phyloP scores from a whole-genome alignment of 2,888 invertebrate genomes.

The Thymelicus acteon region DNA sequence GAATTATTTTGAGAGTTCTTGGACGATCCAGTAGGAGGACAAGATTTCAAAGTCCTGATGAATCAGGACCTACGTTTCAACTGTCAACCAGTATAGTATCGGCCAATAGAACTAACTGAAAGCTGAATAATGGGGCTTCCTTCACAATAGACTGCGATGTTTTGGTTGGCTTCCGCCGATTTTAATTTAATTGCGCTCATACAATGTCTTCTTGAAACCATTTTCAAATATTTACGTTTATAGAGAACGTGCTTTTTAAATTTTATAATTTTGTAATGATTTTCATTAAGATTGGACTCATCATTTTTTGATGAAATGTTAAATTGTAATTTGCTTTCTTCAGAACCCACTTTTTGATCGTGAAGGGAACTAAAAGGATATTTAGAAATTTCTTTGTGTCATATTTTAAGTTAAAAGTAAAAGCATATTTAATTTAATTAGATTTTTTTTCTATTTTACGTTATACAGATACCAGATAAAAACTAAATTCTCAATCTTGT shows the following conservation, averaged over 20 bases:
- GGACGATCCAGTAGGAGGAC: slow-evolving; percentile 15
- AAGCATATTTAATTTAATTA: no score
- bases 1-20: background rate
- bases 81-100: slow-evolving; percentile 48
- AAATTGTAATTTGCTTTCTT: no score
- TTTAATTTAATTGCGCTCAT: slow-evolving; percentile 19
- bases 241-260: background rate
- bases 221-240: background rate
- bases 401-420: no score
- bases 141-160: slow-evolving; percentile 54
- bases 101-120: slow-evolving; percentile 56
- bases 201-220: background rate
- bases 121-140: slow-evolving; percentile 62
- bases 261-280: no score
- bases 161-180: background rate
- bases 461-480: no score
- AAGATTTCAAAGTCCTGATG: slow-evolving; percentile 39
- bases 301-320: no score
- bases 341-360: no score
- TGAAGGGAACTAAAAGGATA: no score
- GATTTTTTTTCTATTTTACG: no score
- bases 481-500: no score
- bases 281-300: no score
- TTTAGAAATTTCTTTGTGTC: no score
- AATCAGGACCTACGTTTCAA: slow-evolving; percentile 46